A percentile compares a stretch with the other conserved stretches of the same genome.
These are phyloP conservation scores for Musca domestica DNA, from an alignment of 1,140 invertebrate species.

Conservation along the genomic window DNA sequence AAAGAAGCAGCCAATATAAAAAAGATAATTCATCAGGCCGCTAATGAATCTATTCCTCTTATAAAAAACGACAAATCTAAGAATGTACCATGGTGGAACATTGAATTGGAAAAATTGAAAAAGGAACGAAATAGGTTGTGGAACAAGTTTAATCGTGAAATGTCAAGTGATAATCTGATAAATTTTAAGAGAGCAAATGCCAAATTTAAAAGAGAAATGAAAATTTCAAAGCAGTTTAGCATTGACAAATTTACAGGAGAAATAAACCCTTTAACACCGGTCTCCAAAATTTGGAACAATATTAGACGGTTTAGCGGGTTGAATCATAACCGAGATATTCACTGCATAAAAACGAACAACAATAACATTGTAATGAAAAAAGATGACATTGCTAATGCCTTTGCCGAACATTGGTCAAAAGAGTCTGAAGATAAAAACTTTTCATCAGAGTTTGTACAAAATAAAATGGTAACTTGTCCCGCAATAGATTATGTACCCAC, in stretches of 20 bases:
- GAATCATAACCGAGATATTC: background rate
- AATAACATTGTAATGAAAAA: background rate
- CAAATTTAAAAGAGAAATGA: background rate
- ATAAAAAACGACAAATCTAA: too few relatives aligned
- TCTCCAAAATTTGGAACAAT: too few relatives aligned
- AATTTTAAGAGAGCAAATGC: slow-evolving; percentile 1
- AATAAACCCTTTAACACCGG: too few relatives aligned
- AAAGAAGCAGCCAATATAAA: too few relatives aligned
- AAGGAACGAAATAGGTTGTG: background rate
- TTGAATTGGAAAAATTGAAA: background rate
- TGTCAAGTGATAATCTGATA: background rate
- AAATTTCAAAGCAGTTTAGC: background rate
- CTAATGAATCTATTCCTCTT: slow-evolving; percentile 14
- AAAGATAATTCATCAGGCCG: slow-evolving; percentile 7
- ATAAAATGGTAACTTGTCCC: background rate
- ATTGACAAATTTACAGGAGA: slow-evolving; percentile 9
- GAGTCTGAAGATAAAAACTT: slow-evolving; percentile 12
- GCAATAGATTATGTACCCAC: too few relatives aligned
- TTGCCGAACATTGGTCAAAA: slow-evolving; percentile 6
- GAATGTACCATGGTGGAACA: background rate
- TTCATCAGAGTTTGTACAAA: background rate
- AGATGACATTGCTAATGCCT: slow-evolving; percentile 1
- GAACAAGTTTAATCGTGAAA: background rate
- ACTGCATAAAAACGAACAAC: background rate
- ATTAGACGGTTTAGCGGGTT: too few relatives aligned